These are phyloP conservation scores for Calephelis perditalis DNA, from an alignment of 2,888 invertebrate genomes.

Conservation along the genomic window DNA sequence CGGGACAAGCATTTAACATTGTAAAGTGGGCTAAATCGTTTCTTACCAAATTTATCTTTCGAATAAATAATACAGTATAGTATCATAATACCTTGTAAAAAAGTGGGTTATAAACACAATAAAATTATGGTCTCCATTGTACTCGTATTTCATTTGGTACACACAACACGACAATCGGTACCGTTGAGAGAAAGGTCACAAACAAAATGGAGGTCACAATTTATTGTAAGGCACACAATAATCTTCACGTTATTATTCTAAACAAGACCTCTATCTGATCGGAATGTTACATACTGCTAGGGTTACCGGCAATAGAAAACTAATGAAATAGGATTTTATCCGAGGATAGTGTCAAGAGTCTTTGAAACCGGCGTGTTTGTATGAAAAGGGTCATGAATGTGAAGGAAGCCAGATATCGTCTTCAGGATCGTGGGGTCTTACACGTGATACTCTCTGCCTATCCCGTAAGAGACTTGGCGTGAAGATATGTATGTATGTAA, in stretches of 20 bases:
- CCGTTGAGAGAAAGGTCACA: constrained; percentile 20
- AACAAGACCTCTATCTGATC: constrained; percentile 56
- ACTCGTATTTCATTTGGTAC: background rate
- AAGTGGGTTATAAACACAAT: constrained; percentile 9
- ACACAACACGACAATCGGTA: constrained; percentile 9
- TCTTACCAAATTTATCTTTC: too few relatives aligned
- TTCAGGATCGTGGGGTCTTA: too few relatives aligned
- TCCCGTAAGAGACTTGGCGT: too few relatives aligned
- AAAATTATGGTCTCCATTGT: constrained; percentile 1
- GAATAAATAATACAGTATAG: too few relatives aligned
- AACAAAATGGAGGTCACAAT: constrained; percentile 32
- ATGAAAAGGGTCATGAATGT: background rate
- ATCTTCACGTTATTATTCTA: constrained; percentile 36
- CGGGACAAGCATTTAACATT: too few relatives aligned
- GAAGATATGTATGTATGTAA: too few relatives aligned
- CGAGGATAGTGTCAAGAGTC: background rate
- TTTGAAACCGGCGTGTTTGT: background rate
- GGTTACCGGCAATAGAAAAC: background rate
- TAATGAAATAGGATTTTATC: too few relatives aligned
- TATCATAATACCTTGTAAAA: background rate
- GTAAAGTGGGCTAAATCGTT: too few relatives aligned
- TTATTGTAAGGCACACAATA: constrained; percentile 37
- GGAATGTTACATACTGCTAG: constrained; percentile 48
- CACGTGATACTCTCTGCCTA: too few relatives aligned
- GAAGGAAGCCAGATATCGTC: too few relatives aligned